Evolutionary conservation across 2,888 invertebrate genomes (phyloP).

Genomic region (Andrena bicolor): DNA sequence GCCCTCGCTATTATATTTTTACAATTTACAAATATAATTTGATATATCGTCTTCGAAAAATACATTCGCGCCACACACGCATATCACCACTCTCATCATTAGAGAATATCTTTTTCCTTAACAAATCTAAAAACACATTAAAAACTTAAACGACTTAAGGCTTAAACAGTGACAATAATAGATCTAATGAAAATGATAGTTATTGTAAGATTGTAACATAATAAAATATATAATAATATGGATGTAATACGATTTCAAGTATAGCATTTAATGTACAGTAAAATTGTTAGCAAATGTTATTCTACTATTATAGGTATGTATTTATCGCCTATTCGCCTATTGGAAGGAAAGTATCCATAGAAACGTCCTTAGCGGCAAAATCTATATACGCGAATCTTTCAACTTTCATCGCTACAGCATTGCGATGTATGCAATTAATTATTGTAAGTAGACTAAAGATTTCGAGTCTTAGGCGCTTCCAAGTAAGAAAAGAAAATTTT

Average conservation of each 20-base stretch:
- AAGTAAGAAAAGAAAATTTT: constrained; percentile 14
- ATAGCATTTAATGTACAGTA: constrained; percentile 72
- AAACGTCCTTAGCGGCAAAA: constrained; percentile 49
- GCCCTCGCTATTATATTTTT: constrained; percentile 77
- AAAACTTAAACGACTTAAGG: constrained; percentile 76
- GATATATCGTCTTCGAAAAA: constrained; percentile 81
- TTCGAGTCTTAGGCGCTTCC: constrained; percentile 5
- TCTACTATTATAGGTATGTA: constrained; percentile 52
- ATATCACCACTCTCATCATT: constrained; percentile 72
- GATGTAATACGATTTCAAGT: constrained; percentile 51
- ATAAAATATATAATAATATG: constrained; percentile 28
- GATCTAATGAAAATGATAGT: constrained; percentile 55
- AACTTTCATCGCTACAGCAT: constrained; percentile 24
- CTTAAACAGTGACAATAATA: constrained; percentile 72
- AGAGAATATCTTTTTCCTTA: constrained; percentile 64
- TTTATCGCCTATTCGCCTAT: constrained; percentile 65
- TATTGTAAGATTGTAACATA: constrained; percentile 54
- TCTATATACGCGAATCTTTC: constrained; percentile 19
- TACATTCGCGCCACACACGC: constrained; percentile 79
- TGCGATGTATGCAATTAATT: not conserved
- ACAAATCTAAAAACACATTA: constrained; percentile 78
- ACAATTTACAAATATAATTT: constrained; percentile 84
- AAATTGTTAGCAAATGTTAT: constrained; percentile 62
- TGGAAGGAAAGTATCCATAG: constrained; percentile 67
- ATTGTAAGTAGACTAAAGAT: not conserved